Evolutionary conservation across 2,888 invertebrate genomes (phyloP).

Genomic region (Nezara viridula): DNA sequence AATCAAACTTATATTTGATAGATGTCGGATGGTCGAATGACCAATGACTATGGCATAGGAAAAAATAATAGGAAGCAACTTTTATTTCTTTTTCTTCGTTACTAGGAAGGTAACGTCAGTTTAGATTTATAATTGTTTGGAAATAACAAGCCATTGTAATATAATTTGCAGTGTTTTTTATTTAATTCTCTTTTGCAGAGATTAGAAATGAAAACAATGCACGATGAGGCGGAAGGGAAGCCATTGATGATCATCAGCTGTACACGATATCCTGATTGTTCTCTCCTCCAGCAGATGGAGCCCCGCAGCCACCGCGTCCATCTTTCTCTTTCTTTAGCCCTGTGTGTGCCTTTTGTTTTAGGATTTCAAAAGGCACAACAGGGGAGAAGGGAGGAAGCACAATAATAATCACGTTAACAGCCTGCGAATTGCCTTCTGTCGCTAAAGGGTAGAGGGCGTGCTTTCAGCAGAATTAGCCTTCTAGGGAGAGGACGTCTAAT

Average conservation of each 20-base stretch:
- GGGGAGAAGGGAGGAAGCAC: background rate
- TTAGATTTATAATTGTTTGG: no score
- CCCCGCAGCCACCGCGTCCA: background rate
- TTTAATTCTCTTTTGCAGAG: background rate
- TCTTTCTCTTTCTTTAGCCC: constrained; percentile 2
- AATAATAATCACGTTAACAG: constrained; percentile 36
- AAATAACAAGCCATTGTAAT: no score
- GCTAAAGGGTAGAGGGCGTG: background rate
- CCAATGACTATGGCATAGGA: no score
- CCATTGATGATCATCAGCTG: background rate
- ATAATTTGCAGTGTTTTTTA: no score
- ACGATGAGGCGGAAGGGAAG: background rate
- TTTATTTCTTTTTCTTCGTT: no score
- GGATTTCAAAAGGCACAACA: background rate
- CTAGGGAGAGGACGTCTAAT: background rate
- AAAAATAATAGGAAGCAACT: no score
- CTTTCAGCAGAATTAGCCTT: constrained; percentile 39
- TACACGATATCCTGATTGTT: background rate
- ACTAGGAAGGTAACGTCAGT: no score
- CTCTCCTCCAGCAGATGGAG: background rate
- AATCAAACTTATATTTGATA: no score
- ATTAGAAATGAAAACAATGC: background rate
- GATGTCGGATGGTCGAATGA: no score
- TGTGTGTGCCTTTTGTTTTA: constrained; percentile 19
- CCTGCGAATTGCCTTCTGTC: constrained; percentile 22